Evolutionary conservation across 2,113 vertebrate species (phyloP).

Genomic region (Dolichallabes microphthalmus): DNA sequence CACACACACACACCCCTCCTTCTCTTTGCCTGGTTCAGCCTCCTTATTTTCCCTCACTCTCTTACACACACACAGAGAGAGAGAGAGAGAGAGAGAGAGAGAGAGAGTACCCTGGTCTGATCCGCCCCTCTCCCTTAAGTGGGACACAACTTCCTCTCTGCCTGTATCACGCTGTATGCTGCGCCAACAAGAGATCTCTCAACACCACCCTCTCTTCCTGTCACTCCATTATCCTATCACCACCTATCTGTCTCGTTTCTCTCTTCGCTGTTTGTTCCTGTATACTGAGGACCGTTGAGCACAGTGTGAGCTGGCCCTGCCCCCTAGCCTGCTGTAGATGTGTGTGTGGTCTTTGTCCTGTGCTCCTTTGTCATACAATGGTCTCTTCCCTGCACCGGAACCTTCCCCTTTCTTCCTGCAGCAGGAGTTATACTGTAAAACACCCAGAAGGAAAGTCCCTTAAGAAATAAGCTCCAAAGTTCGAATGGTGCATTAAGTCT

Average conservation of each 20-base stretch:
- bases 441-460: constrained; percentile 2
- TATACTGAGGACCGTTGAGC: constrained; percentile 37
- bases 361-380: constrained; percentile 48
- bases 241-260: background rate
- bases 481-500: background rate
- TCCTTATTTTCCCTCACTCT: constrained; percentile 40
- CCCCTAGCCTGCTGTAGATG: constrained; percentile 36
- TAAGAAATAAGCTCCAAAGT: constrained; percentile 3
- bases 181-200: constrained; percentile 29
- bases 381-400: constrained; percentile 7
- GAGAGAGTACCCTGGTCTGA: constrained; percentile 4
- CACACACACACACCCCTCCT: constrained; percentile 12
- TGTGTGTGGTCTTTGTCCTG: constrained; percentile 53
- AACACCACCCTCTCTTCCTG: constrained; percentile 33
- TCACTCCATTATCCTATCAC: constrained; percentile 5
- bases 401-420: constrained; percentile 19
- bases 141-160: constrained; percentile 40
- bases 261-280: constrained; percentile 40
- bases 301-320: constrained; percentile 43
- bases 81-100: constrained; percentile 2
- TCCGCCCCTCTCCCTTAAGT: constrained; percentile 46
- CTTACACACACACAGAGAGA: background rate
- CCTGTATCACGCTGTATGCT: constrained; percentile 28
- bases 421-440: constrained; percentile 28
- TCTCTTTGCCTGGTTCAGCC: constrained; percentile 17